Base-by-base conservation (phyloP, 2,797 vertebrate species). In the Cuculus canorus region DNA sequence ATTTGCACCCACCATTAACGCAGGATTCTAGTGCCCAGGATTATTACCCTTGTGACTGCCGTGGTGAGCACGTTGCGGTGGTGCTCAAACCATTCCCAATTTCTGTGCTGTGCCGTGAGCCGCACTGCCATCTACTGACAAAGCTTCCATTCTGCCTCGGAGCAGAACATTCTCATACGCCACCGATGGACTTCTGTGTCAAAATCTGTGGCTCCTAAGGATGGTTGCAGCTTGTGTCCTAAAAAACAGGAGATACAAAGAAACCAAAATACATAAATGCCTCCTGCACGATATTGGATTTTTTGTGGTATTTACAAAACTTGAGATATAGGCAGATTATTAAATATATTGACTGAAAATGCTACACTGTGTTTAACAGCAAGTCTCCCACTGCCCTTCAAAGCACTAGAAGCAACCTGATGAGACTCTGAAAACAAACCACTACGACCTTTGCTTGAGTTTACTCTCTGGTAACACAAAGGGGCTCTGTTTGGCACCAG, bases 51-150 rank as follows among this genome's bases (percentile, higher is more conserved):
- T 5, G 17, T 48, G 45, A n/a, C n/a, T 79, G 21, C 43, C 23
- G 28, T 32, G 22, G n/a, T 30, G 22, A 71, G 48, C 24, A 7
- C 17, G 18, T 30, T 13, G 43, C 52, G 30, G 27, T 5, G 41
- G 47, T 1, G 85, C 47, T 69, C 75, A 12, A 81, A 28, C 15
- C 65, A 56, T 32, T 2, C 25, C 43, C 78, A 33, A n/a, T 25
- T 71, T 30, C 70, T 25, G 39, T 5, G 10, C 33, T 30, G 73
- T 68, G 45, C 21, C 66, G 9, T 7, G 57, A 53, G 30, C 65
- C 73, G 50, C 32, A 15, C 69, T 77, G 92, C 73, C 94, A 93
- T 30, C 92, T 95, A 86, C 54, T 43, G 94, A 77, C 27, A 50
- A 15, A 11, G 19, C 35, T 23, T 24, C 16, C 22, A 14, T 17